Conservation (phyloP, 2,113 vertebrate genomes). For the Lycocorax pyrrhopterus region DNA sequence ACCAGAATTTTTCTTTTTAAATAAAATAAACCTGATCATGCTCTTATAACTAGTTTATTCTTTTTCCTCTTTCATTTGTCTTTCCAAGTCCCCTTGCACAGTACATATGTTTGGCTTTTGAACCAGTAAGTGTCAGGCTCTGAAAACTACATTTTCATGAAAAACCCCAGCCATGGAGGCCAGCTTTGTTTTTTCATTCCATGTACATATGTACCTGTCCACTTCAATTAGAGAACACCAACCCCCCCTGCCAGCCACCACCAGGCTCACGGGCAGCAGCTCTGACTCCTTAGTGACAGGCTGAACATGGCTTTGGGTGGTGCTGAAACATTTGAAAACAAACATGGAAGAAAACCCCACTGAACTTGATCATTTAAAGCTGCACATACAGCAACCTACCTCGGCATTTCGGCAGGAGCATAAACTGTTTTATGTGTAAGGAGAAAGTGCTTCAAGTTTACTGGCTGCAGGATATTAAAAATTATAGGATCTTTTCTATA, state of each 20-base stretch:
- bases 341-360: neutral
- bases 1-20: neutral
- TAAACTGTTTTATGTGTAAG: neutral
- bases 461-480: neutral
- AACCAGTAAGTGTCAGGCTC: neutral
- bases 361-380: neutral
- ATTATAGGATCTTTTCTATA: conserved; percentile 18
- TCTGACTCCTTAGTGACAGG: rapidly evolving
- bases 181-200: neutral
- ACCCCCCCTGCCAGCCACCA: neutral
- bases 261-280: rapidly evolving
- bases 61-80: neutral
- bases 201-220: neutral
- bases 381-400: neutral
- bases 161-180: rapidly evolving
- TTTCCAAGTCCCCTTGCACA: neutral
- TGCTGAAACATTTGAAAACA: neutral
- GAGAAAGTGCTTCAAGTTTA: conserved; percentile 34
- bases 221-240: neutral
- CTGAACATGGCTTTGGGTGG: neutral
- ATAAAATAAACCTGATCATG: neutral
- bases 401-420: neutral
- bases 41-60: neutral
- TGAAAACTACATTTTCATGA: neutral
- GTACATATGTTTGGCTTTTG: neutral